These are phyloP conservation scores for Dicaeum eximium DNA, from an alignment of 2,113 vertebrate species.

Conservation along the genomic window DNA sequence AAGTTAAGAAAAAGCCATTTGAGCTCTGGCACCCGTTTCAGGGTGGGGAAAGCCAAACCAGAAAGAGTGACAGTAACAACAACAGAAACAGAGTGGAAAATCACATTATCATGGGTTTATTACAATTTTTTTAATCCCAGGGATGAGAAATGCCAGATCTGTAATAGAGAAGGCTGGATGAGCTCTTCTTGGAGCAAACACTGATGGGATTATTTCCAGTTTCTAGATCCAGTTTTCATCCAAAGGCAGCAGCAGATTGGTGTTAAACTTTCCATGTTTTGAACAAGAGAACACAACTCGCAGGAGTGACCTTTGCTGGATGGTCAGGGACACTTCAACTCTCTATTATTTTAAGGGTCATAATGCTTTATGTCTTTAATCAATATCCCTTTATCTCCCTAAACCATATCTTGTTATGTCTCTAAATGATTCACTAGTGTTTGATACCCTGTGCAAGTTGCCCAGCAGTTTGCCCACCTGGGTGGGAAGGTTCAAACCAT, in stretches of 20 bases:
- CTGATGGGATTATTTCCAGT: not conserved
- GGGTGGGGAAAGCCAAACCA: not conserved
- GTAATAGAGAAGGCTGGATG: not conserved
- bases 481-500: not conserved
- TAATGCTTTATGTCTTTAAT: not conserved
- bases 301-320: not conserved
- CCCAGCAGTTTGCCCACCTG: not conserved
- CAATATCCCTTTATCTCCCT: not conserved
- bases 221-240: not conserved
- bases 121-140: not conserved
- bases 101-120: not conserved
- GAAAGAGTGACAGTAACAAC: not conserved
- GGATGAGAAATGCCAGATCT: not conserved
- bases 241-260: not conserved
- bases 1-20: not conserved
- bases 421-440: accelerated
- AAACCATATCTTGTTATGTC: not conserved
- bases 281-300: accelerated
- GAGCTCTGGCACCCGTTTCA: not conserved
- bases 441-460: not conserved
- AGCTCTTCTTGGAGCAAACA: not conserved
- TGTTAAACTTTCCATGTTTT: not conserved
- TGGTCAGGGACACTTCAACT: not conserved
- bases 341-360: not conserved
- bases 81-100: not conserved